Evolutionary conservation across 2,888 invertebrate genomes (phyloP).

Genomic region (Cantharis rufa): DNA sequence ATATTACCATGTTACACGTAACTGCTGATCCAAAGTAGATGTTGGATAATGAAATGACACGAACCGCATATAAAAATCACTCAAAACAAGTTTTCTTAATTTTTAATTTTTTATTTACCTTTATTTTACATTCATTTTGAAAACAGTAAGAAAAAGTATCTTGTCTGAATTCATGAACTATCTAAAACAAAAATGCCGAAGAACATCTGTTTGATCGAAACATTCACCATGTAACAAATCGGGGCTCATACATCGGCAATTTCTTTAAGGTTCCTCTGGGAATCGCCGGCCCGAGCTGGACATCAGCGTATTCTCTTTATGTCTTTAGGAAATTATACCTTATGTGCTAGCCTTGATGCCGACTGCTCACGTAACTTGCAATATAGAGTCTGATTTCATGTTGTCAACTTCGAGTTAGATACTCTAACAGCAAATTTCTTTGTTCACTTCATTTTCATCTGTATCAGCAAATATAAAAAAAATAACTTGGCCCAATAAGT

Average conservation of each 20-base stretch:
- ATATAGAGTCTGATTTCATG: constrained; percentile 45
- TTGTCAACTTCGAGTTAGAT: constrained; percentile 30
- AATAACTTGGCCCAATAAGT: not conserved
- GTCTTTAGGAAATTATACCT: constrained; percentile 56
- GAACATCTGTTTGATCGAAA: constrained; percentile 45
- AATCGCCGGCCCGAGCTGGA: constrained; percentile 45
- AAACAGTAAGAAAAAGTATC: not conserved
- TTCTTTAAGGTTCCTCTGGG: constrained; percentile 54
- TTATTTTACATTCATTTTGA: not conserved
- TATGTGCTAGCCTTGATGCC: constrained; percentile 48
- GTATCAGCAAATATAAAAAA: not conserved
- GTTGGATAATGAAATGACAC: constrained; percentile 11
- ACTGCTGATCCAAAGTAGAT: constrained; percentile 27
- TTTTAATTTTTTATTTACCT: not conserved
- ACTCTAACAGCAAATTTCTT: constrained; percentile 21
- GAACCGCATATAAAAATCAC: constrained; percentile 3
- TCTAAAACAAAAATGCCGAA: constrained; percentile 31
- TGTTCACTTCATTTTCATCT: not conserved
- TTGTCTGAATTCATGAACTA: constrained; percentile 3
- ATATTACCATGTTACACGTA: constrained; percentile 34
- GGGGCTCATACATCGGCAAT: constrained; percentile 57
- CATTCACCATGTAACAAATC: constrained; percentile 52
- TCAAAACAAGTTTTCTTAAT: not conserved
- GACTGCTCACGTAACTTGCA: constrained; percentile 44
- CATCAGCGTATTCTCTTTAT: constrained; percentile 57